phyloP scores from a whole-genome alignment of 1,140 invertebrate species.

The Ceratina japonica region DNA sequence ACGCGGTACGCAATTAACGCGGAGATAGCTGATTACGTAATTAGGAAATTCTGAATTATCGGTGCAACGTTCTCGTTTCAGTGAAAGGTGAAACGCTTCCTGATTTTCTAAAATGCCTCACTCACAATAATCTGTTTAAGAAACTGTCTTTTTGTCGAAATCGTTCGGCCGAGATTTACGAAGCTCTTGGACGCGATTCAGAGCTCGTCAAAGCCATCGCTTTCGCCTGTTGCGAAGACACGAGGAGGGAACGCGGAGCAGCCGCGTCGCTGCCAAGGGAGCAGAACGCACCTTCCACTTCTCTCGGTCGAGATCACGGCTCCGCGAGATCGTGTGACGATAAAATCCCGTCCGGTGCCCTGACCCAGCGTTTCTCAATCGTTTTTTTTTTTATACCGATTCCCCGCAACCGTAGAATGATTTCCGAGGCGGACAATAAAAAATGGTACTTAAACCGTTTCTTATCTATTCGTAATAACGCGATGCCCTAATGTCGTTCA shows the following conservation, averaged over 20 bases:
- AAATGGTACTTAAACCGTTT: too few species aligned
- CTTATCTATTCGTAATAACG: too few species aligned
- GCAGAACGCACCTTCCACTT: conserved; percentile 51
- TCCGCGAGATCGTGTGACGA: conserved; percentile 24
- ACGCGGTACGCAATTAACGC: not conserved
- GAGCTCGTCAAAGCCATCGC: not conserved
- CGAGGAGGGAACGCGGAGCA: not conserved
- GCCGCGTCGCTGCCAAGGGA: conserved; percentile 51
- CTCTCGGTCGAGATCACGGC: conserved; percentile 37
- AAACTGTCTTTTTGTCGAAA: not conserved
- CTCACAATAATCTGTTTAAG: too few species aligned
- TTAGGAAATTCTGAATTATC: not conserved
- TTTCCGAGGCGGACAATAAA: too few species aligned
- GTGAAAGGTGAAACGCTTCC: not conserved
- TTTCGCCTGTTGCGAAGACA: not conserved
- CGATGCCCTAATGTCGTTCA: too few species aligned
- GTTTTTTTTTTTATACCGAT: too few species aligned
- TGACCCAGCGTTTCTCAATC: too few species aligned
- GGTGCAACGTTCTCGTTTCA: not conserved
- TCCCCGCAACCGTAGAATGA: too few species aligned
- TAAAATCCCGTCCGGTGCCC: not conserved
- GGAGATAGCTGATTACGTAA: not conserved
- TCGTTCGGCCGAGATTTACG: not conserved
- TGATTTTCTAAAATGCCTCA: not conserved
- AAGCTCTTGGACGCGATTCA: not conserved